Base-by-base conservation (phyloP, 1,140 invertebrate species). In the Coenobita brevimanus region DNA sequence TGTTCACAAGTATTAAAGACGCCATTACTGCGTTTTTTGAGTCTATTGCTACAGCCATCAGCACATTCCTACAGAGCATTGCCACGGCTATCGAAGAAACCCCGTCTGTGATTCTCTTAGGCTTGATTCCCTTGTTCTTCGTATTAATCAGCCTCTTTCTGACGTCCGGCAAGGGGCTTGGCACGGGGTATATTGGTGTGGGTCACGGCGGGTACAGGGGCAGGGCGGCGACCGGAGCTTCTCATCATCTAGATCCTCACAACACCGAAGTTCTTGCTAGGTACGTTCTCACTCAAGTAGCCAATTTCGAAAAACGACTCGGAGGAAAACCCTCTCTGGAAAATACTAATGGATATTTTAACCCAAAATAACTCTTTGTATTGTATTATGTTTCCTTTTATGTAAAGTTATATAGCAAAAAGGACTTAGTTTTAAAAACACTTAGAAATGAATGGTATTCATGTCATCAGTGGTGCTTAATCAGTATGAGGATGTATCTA, bases 51-150 rank as follows among this genome's bases (percentile, higher is more conserved):
- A 30, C 60, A n/a, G 82, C 82, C 71, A 76, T 85, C 33, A 85
- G 71, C 43, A 60, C 41, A 15, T 81, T 87, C 64, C 62, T 87
- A 0, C 3, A 46, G 3, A 4, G 54, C 46, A 15, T 87, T 33
- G 85, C 62, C 1, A 38, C 21, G 6, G 76, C 85, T 38, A 87
- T 87, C 67, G 41, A 64, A 1, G 76, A 69, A 4, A 80, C 62
- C 1, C 85, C 85, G 3, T 60, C 76, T 15, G n/a, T 81, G 6
- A 41, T 87, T 0, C 85, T 87, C 30, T 76, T 87, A 17, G 76
- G 76, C 24, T 43, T 87, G 27, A 41, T 87, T 17, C 85, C 85
- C 3, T 33, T 87, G 2, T 38, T 71, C 33, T 64, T 87, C 64
- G 30, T 87, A 1, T 17, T 87, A 15, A 17, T 87, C 21, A 46